Evolutionary conservation across 2,113 vertebrate genomes (phyloP), one percentile per base, ranked within the genome.

Genomic region (Lasiurus borealis): DNA sequence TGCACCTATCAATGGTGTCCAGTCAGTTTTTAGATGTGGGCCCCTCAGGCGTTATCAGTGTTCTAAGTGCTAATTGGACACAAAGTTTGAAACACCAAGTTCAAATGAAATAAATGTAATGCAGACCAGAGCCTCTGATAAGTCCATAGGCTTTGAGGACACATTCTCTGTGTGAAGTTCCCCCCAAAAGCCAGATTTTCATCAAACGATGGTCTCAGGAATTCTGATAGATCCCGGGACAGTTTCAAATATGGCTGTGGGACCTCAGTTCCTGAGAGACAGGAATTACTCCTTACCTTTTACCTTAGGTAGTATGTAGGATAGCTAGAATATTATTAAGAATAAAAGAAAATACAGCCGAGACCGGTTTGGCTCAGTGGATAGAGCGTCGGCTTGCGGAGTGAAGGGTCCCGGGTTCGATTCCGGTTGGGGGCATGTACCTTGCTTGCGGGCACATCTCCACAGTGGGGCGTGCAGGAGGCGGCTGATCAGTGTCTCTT

Each of bases 201-300:
- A 10, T 21, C 40, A 6, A 50, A 40, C 6, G 0, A 15, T n/a
- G 4, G 16, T 1, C 3, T 23, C 1, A 8, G 15, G 4, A 15
- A 14, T 4, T 0, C 16, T 14, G 40, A 18, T 0, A 23, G 1
- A 1, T 18, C 50, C 2, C 1, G 2, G 29, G 25, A 1, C 34
- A 16, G n/a, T 46, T 46, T 54, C 31, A 34, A 5, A 57, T 7
- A 10, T 8, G 4, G 6, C 8, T 6, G 40, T 6, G 9, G 40
- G 36, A 15, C 21, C 14, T 12, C 21, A 7, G 11, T 8, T 36
- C 57, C 44, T 12, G 31, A 36, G 44, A 44, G 10, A 23, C 0
- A n/a, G 18, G n/a, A 52, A 15, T 29, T 4, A 13, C 16, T 34
- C 13, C 54, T 54, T 25, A 15, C 3, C 50, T 62, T 34, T 44